Percentiles rank a stretch among this genome's conserved stretches.
These are phyloP conservation scores for Napeogenes sylphis DNA, from an alignment of 2,888 invertebrate genomes.

Conservation along the genomic window DNA sequence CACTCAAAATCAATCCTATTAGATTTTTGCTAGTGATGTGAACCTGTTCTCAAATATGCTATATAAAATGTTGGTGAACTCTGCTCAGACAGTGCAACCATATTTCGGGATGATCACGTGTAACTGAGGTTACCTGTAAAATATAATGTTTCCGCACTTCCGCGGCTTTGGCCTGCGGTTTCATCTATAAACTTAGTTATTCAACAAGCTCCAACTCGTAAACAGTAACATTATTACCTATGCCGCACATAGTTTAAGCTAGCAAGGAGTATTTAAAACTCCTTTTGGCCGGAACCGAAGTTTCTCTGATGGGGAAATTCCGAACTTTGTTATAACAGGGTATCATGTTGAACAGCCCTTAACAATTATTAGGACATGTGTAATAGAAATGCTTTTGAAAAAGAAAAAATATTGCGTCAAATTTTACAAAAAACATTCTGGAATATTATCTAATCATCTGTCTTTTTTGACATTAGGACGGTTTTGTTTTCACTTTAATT, in stretches of 20 bases:
- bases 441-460: too few relatives aligned
- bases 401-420: too few relatives aligned
- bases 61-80: too few relatives aligned
- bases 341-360: conserved; percentile 3
- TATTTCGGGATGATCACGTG: conserved; percentile 17
- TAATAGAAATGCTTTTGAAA: too few relatives aligned
- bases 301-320: conserved; percentile 30
- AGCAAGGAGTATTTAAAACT: conserved; percentile 36
- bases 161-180: conserved; percentile 33
- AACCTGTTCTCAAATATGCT: too few relatives aligned
- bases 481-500: too few relatives aligned
- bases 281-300: conserved; percentile 30
- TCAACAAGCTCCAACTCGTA: conserved; percentile 37
- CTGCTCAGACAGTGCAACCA: conserved; percentile 1
- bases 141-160: conserved; percentile 33
- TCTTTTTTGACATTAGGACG: too few relatives aligned
- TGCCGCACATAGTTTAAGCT: conserved; percentile 38
- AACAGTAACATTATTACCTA: conserved; percentile 42
- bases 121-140: conserved; percentile 29
- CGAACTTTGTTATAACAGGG: conserved; percentile 21
- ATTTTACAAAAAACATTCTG: too few relatives aligned
- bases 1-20: conserved; percentile 12
- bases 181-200: conserved; percentile 39
- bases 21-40: background rate
- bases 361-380: too few relatives aligned